These are phyloP conservation scores for Melanotaenia parkinsoni DNA, from an alignment of 2,797 vertebrate species.

Conservation along the genomic window DNA sequence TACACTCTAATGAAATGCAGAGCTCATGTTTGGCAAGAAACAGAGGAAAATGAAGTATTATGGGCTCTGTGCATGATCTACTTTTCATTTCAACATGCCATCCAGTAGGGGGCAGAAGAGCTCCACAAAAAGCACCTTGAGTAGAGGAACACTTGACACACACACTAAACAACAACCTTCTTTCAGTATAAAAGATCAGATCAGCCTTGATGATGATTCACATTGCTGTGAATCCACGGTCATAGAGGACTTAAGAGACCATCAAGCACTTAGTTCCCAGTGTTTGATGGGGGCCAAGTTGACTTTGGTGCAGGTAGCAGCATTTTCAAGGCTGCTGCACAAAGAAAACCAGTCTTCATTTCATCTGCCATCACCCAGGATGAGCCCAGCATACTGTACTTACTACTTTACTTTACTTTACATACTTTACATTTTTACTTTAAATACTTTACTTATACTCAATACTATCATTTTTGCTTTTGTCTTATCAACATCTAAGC, in stretches of 20 bases:
- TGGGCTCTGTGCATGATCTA: neutral
- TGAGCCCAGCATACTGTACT: neutral
- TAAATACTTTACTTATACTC: no score
- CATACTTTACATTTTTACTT: no score
- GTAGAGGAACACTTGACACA: neutral
- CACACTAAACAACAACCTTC: constrained; percentile 3
- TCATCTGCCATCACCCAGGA: neutral
- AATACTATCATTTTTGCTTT: neutral
- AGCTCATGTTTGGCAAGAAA: neutral
- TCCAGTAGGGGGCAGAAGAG: constrained; percentile 76
- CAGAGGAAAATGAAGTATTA: neutral
- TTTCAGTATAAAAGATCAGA: constrained; percentile 9
- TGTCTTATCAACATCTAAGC: constrained; percentile 11
- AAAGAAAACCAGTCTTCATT: constrained; percentile 2
- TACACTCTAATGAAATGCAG: no score
- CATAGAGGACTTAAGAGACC: neutral
- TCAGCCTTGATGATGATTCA: constrained; percentile 30
- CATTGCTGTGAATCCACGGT: constrained; percentile 2
- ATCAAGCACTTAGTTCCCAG: constrained; percentile 5
- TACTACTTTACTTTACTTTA: no score
- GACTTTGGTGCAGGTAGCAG: constrained; percentile 24
- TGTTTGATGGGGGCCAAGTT: constrained; percentile 3
- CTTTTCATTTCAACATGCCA: neutral
- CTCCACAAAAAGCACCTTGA: constrained; percentile 26
- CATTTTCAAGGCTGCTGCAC: constrained; percentile 35